A percentile compares a stretch with the other conserved stretches of the same genome.
phyloP scores from a whole-genome alignment of 2,113 vertebrate genomes.

The Notothenia rossii region DNA sequence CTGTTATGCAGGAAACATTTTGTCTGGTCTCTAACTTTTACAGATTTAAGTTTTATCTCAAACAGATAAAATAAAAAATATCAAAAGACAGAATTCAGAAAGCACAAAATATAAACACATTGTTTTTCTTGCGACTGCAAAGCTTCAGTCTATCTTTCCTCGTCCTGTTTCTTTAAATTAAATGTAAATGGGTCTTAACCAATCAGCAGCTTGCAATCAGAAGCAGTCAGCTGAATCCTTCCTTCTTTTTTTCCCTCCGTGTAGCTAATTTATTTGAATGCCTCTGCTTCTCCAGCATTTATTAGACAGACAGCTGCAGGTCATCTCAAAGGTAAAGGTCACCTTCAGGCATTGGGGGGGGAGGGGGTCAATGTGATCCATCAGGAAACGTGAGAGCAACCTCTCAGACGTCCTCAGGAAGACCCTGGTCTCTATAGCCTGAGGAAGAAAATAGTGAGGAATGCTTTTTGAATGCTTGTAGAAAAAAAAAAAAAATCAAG shows the following conservation, averaged over 20 bases:
- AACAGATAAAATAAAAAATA: slow-evolving; percentile 12
- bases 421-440: slow-evolving; percentile 93
- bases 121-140: slow-evolving; percentile 22
- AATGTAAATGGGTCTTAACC: not conserved
- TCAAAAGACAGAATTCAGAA: slow-evolving; percentile 14
- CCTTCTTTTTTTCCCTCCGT: not conserved
- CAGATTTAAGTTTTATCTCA: not conserved
- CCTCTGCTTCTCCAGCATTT: not conserved
- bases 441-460: slow-evolving; percentile 25
- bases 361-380: slow-evolving; percentile 29
- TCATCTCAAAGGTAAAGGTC: slow-evolving; percentile 26
- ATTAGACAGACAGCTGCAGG: slow-evolving; percentile 7
- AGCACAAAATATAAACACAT: slow-evolving; percentile 22
- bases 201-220: not conserved
- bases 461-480: not conserved
- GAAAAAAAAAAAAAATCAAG: slow-evolving; percentile 6
- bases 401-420: slow-evolving; percentile 91
- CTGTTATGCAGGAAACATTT: not conserved
- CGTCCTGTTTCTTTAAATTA: not conserved
- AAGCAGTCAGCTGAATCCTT: slow-evolving; percentile 4
- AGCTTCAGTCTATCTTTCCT: slow-evolving; percentile 8
- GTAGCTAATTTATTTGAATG: not conserved
- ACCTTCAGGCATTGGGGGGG: slow-evolving; percentile 14
- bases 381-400: not conserved
- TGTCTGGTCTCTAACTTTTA: not conserved